A percentile compares a stretch with the other conserved stretches of the same genome.
phyloP scores from a whole-genome alignment of 2,888 invertebrate species.

The Craniophora ligustri region DNA sequence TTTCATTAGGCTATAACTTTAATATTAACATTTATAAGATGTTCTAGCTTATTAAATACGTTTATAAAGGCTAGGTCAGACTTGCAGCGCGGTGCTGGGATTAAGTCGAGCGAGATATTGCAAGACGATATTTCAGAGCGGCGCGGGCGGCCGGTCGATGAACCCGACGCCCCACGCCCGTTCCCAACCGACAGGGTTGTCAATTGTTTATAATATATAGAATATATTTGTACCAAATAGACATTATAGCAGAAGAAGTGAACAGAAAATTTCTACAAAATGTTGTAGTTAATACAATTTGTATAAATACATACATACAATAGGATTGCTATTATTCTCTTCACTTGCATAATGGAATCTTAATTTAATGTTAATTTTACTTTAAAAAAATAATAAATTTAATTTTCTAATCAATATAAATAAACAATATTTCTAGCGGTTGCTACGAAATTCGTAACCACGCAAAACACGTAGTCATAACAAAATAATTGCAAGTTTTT shows the following conservation, averaged over 20 bases:
- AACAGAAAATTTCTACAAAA: neutral
- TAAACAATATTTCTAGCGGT: too few species aligned
- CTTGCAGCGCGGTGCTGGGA: conserved; percentile 61
- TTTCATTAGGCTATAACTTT: conserved; percentile 47
- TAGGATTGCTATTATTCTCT: too few species aligned
- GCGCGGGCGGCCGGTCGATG: conserved; percentile 82
- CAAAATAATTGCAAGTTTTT: conserved; percentile 9
- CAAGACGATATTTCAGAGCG: conserved; percentile 80
- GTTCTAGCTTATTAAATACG: conserved; percentile 48
- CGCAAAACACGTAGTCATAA: conserved; percentile 28
- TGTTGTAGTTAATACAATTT: neutral
- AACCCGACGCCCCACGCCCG: conserved; percentile 77
- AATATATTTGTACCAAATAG: conserved; percentile 14
- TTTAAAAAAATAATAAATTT: too few species aligned
- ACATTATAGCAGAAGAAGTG: neutral
- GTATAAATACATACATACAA: too few species aligned
- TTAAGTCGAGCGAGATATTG: conserved; percentile 80
- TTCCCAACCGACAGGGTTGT: conserved; percentile 67
- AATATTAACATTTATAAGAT: conserved; percentile 44
- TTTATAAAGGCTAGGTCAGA: conserved; percentile 71
- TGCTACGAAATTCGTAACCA: conserved; percentile 47
- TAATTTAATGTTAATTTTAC: too few species aligned
- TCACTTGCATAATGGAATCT: too few species aligned
- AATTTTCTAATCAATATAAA: too few species aligned
- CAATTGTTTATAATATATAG: conserved; percentile 44